Percentiles rank a stretch among this genome's conserved stretches.
phyloP scores from a whole-genome alignment of 2,797 vertebrate species.

The Pangasius mekongensis region DNA sequence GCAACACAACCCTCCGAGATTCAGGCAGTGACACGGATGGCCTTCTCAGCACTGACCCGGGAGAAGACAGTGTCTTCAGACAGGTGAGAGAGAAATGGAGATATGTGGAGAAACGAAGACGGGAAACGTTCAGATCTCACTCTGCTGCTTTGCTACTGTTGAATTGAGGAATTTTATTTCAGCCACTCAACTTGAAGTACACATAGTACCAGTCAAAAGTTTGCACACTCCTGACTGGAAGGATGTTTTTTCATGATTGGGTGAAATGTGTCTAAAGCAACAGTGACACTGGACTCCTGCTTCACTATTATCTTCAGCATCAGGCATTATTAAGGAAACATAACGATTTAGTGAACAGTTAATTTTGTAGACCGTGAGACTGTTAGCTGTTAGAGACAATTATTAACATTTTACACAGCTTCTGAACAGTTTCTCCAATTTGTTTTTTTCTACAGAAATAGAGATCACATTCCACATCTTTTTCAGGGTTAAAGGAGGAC shows the following conservation, averaged over 20 bases:
- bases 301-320: not conserved
- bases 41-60: conserved; percentile 77
- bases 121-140: not conserved
- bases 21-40: conserved; percentile 84
- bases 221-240: not conserved
- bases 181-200: not conserved
- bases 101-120: not conserved
- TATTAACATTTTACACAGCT: no score
- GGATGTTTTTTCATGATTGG: not conserved
- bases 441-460: not conserved
- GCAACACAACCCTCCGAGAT: conserved; percentile 75
- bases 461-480: not conserved
- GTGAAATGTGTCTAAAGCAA: not conserved
- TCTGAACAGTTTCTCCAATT: not conserved
- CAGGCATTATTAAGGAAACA: not conserved
- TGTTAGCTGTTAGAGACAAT: not conserved
- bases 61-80: conserved; percentile 82
- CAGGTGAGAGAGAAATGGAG: conserved; percentile 78
- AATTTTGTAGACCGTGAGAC: not conserved
- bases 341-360: not conserved
- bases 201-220: no score
- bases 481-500: not conserved
- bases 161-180: not conserved
- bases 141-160: not conserved
- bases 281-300: not conserved